These are phyloP conservation scores for Schlechtendalia chinensis DNA, from an alignment of 1,140 invertebrate species.

Conservation along the genomic window DNA sequence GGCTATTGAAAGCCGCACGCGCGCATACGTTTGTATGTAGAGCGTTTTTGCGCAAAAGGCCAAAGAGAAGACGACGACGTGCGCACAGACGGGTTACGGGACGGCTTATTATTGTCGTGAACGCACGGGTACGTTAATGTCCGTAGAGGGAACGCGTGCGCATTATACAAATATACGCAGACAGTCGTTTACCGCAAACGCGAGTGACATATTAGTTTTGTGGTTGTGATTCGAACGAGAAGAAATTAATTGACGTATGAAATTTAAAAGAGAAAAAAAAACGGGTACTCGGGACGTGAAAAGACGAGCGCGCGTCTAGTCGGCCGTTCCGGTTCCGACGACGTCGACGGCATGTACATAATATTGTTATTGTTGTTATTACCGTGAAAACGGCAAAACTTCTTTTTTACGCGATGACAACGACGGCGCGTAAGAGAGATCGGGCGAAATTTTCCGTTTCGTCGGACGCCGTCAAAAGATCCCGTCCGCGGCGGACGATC, in stretches of 20 bases:
- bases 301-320: conserved; percentile 25
- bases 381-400: conserved; percentile 7
- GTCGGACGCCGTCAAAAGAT: conserved; percentile 43
- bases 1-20: too few species aligned
- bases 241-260: conserved; percentile 46
- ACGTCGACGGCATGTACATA: neutral
- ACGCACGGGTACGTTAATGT: neutral
- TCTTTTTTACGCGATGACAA: conserved; percentile 33
- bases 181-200: neutral
- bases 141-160: too few species aligned
- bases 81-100: neutral
- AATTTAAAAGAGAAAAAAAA: too few species aligned
- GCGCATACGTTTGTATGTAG: too few species aligned
- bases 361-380: conserved; percentile 2
- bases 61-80: too few species aligned
- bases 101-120: neutral
- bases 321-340: neutral
- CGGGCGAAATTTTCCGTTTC: conserved; percentile 28
- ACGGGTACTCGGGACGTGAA: neutral
- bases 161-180: neutral
- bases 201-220: conserved; percentile 39
- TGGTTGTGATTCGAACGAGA: conserved; percentile 47
- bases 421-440: conserved; percentile 24
- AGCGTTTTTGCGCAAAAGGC: too few species aligned
- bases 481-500: neutral